Base-by-base conservation (phyloP, 1,140 invertebrate species). In the Papilio glaucus region DNA sequence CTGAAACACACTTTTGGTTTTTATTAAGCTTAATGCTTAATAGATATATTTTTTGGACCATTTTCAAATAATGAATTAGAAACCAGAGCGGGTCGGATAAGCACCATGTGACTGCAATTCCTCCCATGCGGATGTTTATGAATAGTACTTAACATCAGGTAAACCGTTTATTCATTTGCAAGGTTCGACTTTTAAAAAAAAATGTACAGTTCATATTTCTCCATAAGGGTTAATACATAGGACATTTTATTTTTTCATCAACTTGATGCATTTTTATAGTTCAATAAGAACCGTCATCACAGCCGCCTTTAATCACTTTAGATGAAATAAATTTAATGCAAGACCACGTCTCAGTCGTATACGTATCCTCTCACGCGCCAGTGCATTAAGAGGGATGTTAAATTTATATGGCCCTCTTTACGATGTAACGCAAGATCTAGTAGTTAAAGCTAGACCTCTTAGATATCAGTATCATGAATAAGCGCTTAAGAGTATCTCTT, bases 321-420 rank as follows among this genome's bases (percentile, higher is more conserved):
- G 49, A 53, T 53, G 4, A 24, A 53, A 53, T 53, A 53, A 53
- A 24, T 49, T 49, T 49, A 53, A 53, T 53, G 49, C 49, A 24
- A 53, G 49, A 53, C 49, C 49, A 53, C 21, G 49, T 24, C 8
- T 53, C n/a, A 15, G 21, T 49, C 45, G 45, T 49, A 41, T 41
- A 13, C 39, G 39, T 41, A 53, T 24, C 9, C 49, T 53, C 45
- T 49, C 45, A 53, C 49, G 5, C 49, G 49, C 49, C 49, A 53
- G 18, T 53, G 49, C 49, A 53, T 53, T 53, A 53, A 53, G 10
- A 21, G 49, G 49, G 49, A 12, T 53, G 18, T 53, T 53, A 53
- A 53, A 53, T 53, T 53, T 53, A 53, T 53, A 53, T 53, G 12
- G 49, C 49, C 21, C 8, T 57, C 10, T 57, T 57, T 57, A 57